phyloP scores from a whole-genome alignment of 2,888 invertebrate species.

The Cerastis leucographa region DNA sequence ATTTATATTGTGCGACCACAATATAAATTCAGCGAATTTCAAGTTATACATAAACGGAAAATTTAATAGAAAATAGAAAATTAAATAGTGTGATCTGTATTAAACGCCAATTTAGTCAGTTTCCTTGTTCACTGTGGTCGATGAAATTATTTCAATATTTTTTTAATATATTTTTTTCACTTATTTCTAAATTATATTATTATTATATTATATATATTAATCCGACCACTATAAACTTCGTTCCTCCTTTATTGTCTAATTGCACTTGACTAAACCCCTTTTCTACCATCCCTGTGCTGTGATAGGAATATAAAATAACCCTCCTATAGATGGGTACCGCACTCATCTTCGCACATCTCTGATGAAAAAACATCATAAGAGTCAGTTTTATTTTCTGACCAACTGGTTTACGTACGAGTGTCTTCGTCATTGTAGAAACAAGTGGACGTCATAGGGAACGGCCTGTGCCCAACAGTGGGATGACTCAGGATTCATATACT shows the following conservation, averaged over 20 bases:
- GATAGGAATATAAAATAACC: not conserved
- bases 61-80: too few relatives aligned
- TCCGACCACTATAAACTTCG: too few relatives aligned
- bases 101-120: too few relatives aligned
- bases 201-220: too few relatives aligned
- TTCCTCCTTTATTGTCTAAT: too few relatives aligned
- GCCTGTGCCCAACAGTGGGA: not conserved
- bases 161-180: too few relatives aligned
- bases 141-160: too few relatives aligned
- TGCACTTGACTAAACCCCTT: not conserved
- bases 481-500: not conserved
- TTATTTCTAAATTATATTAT: too few relatives aligned
- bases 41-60: too few relatives aligned
- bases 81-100: too few relatives aligned
- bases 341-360: not conserved
- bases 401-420: not conserved
- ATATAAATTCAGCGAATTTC: too few relatives aligned
- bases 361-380: not conserved
- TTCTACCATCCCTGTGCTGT: not conserved
- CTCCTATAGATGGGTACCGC: not conserved
- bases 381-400: not conserved
- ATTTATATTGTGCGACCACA: not conserved
- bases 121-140: too few relatives aligned
- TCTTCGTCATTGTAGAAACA: not conserved
- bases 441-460: not conserved